Percentiles rank a stretch among this genome's conserved stretches.
phyloP scores from a whole-genome alignment of 30 jellyfish, hydroid and myxozoan species.

The Hydra vulgaris region DNA sequence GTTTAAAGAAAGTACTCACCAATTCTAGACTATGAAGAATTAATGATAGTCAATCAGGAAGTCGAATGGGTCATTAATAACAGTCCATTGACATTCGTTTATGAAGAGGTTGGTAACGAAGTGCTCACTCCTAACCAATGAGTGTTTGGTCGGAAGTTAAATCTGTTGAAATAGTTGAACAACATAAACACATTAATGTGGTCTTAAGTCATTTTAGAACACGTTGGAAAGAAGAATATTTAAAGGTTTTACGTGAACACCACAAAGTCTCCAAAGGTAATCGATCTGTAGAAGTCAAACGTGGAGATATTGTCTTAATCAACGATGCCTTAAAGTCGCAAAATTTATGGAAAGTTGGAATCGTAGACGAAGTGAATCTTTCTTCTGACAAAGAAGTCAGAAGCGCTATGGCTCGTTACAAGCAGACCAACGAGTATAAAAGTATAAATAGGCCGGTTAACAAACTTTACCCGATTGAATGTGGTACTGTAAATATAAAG shows the following conservation, averaged over 20 bases:
- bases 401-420: neutral
- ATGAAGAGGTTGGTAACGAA: neutral
- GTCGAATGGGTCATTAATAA: neutral
- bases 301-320: neutral
- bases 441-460: neutral
- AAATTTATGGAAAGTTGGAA: neutral
- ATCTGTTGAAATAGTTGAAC: neutral
- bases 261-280: neutral
- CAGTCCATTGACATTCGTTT: conserved; percentile 13
- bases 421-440: neutral
- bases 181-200: neutral
- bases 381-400: neutral
- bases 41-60: neutral
- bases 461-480: neutral
- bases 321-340: neutral
- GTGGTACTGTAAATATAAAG: neutral
- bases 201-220: neutral
- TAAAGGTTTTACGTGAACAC: neutral
- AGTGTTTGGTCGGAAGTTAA: neutral
- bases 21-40: neutral
- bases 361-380: neutral
- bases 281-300: neutral
- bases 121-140: conserved; percentile 6
- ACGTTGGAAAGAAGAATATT: neutral
- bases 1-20: neutral